Evolutionary conservation across 2,888 invertebrate species (phyloP).

Genomic region (Hypomecis atomaria): DNA sequence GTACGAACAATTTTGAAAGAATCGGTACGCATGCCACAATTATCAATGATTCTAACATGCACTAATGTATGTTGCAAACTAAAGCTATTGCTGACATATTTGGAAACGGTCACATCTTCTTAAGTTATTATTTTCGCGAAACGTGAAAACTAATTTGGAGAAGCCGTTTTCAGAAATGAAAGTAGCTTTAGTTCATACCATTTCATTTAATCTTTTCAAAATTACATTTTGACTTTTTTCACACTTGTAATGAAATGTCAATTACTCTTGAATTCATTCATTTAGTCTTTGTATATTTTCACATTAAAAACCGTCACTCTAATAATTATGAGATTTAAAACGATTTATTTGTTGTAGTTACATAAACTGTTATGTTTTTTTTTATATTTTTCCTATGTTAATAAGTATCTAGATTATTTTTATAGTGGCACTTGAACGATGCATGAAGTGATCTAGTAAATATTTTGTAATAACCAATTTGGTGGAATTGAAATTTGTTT

Average conservation of each 20-base stretch:
- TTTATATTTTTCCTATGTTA: not conserved
- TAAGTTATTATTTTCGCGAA: not conserved
- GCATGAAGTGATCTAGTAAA: slow-evolving; percentile 1
- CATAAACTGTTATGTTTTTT: not conserved
- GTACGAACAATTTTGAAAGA: slow-evolving; percentile 69
- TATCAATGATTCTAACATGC: slow-evolving; percentile 37
- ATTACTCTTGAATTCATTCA: not conserved
- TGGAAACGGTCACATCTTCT: not conserved
- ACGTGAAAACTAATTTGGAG: not conserved
- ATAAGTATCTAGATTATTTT: not conserved
- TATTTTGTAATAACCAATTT: slow-evolving; percentile 1
- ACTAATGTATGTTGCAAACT: slow-evolving; percentile 10
- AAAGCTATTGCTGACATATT: slow-evolving; percentile 12
- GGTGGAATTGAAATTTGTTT: not conserved
- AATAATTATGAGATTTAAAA: not conserved
- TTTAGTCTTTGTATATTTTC: too few relatives aligned
- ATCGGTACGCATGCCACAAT: slow-evolving; percentile 75
- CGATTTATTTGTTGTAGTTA: not conserved
- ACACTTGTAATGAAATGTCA: not conserved
- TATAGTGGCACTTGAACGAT: slow-evolving; percentile 5
- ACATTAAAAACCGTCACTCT: too few relatives aligned
- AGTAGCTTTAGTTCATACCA: slow-evolving; percentile 19
- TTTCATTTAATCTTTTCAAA: not conserved
- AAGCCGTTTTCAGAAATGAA: slow-evolving; percentile 11
- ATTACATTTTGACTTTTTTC: not conserved